Base-by-base conservation (phyloP, 2,888 invertebrate genomes). In the Heliconius ethilla region DNA sequence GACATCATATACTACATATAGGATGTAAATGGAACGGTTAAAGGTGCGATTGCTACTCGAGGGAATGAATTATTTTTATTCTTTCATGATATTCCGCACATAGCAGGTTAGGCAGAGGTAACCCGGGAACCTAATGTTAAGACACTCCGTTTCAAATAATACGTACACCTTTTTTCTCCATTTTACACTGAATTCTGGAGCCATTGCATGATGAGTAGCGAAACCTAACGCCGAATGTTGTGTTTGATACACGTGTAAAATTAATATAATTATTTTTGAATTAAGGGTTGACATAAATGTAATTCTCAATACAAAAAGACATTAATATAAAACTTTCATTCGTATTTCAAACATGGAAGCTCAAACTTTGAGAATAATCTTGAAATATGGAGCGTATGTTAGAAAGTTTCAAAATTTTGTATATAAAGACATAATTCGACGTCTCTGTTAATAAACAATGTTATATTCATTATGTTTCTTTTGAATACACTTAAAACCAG, bases 381-480 rank as follows among this genome's bases (percentile, higher is more conserved):
- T 25, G 25, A 18, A 40, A 15, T 69, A 69, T n/a, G 33, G 29
- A 59, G 25, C 59, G 33, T 33, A 55, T 72, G 55, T 70, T 22
- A 29, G 27, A 72, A 59, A 29, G 55, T 59, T 59, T 33, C n/a
- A n/a, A 55, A 29, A 55, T 70, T 22, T 29, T 70, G 33, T 55
- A 29, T 70, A 29, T 22, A 55, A n/a, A 55, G 6, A 33, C n/a
- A 55, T 3, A 33, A 72, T 59, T n/a, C n/a, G 55, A 72, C 55
- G 72, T 72, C n/a, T 72, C n/a, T 59, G 55, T 72, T n/a, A 55
- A 59, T 72, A 72, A 72, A 72, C 55, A 72, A 33, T 33, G 22
- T 59, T 13, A 33, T 33, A 25, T 40, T 25, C 33, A 55, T 72
- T 59, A 59, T 33, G 29, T 70, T 66, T 66, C 22, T 13, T 22